Base-by-base conservation (phyloP, 2,113 vertebrate species). In the Dicaeum eximium region DNA sequence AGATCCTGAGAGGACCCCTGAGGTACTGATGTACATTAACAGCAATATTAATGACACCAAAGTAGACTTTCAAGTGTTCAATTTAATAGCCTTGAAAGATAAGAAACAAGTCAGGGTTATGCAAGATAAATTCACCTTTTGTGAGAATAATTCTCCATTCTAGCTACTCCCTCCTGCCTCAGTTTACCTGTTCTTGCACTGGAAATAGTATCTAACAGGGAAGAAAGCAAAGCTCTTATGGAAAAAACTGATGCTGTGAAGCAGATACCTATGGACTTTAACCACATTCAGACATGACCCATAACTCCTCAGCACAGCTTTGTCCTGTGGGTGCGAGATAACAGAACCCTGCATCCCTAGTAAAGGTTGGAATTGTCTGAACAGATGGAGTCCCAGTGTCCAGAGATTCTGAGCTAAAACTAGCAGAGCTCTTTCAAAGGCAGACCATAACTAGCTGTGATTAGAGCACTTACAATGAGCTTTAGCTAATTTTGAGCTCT, bases 401-500 rank as follows among this genome's bases (percentile, higher is more conserved):
- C 58, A 73, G 54, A 61, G 50, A 86, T 86, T 72, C 58, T 10
- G 66, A 93, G 35, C 58, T 69, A 72, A 88, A 90, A 38, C 50
- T 54, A 77, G 11, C 40, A 77, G 78, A 38, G 37, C 3, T 82
- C 37, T 72, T 79, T 90, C 79, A 94, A 88, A 93, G n/a, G 28
- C 45, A 53, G 62, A 61, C 45, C 3, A 3, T 88, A 92, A 90
- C 40, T 82, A 90, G 57, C 66, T 42, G 28, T 90, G 70, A 94
- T 90, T 92, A 92, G 50, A 80, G 62, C 15, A 27, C 60, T 93
- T 80, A 79, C 25, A 93, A 82, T 35, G 79, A 93, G 54, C 79
- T 88, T 92, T 65, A 92, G 71, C 20, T 88, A 82, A 93, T 82
- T 96, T 82, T 80, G 53, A 66, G 79, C 57, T 61, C 80, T 92